phyloP scores from a whole-genome alignment of 2,888 invertebrate genomes.

The Acleris holmiana region DNA sequence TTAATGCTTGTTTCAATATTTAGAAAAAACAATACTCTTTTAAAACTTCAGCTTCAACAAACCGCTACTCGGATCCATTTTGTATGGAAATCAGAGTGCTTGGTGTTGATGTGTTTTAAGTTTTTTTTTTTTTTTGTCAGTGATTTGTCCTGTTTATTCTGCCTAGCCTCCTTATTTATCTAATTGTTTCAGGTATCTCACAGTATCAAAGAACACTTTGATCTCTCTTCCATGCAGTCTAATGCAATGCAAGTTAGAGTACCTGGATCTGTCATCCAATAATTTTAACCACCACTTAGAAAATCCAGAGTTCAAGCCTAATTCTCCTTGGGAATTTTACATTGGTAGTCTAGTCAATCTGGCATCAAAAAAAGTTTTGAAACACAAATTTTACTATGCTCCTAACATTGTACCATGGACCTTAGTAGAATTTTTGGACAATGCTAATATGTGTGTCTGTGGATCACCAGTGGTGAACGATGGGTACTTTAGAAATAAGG shows the following conservation, averaged over 20 bases:
- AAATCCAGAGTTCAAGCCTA: slow-evolving; percentile 37
- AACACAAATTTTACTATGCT: slow-evolving; percentile 80
- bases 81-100: too few species aligned
- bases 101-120: too few species aligned
- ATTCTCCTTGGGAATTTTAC: slow-evolving; percentile 65
- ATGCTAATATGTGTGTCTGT: slow-evolving; percentile 86
- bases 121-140: slow-evolving; percentile 17
- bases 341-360: slow-evolving; percentile 81
- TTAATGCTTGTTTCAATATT: not conserved
- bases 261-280: slow-evolving; percentile 85
- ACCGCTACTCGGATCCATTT: too few species aligned
- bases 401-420: slow-evolving; percentile 84
- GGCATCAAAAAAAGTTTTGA: slow-evolving; percentile 81
- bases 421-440: slow-evolving; percentile 84
- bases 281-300: slow-evolving; percentile 62
- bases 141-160: too few species aligned
- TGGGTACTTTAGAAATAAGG: slow-evolving; percentile 55
- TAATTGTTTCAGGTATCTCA: slow-evolving; percentile 75
- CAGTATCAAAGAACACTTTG: slow-evolving; percentile 82
- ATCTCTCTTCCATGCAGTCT: slow-evolving; percentile 85
- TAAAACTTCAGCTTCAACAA: too few species aligned
- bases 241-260: slow-evolving; percentile 78
- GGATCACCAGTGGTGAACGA: slow-evolving; percentile 76
- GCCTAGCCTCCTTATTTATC: not conserved
- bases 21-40: not conserved